These are phyloP conservation scores for Zaprionus bogoriensis DNA, from an alignment of 2,888 invertebrate genomes.

Conservation along the genomic window DNA sequence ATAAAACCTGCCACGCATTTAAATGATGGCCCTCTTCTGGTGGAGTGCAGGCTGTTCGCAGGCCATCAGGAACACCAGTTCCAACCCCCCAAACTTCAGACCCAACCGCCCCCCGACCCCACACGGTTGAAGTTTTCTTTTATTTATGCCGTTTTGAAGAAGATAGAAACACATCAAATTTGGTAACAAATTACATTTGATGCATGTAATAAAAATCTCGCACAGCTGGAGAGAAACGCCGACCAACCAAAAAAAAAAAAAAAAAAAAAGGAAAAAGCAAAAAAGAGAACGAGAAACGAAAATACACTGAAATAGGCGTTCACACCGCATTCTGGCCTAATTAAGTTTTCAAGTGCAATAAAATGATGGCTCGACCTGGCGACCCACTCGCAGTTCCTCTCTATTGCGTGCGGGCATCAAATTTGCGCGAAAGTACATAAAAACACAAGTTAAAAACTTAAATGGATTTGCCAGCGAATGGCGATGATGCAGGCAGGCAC, in stretches of 20 bases:
- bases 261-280: too few relatives aligned
- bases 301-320: slow-evolving; percentile 56
- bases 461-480: slow-evolving; percentile 60
- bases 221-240: slow-evolving; percentile 67
- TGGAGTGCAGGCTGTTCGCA: slow-evolving; percentile 47
- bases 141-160: slow-evolving; percentile 68
- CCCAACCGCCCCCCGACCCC: slow-evolving; percentile 5
- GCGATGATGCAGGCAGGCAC: slow-evolving; percentile 39
- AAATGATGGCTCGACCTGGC: slow-evolving; percentile 73
- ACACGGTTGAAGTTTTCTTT: slow-evolving; percentile 43
- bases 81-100: slow-evolving; percentile 15
- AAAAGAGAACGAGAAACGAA: slow-evolving; percentile 30
- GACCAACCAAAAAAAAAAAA: too few relatives aligned
- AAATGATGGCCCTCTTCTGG: slow-evolving; percentile 67
- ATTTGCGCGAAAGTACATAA: slow-evolving; percentile 70
- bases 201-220: slow-evolving; percentile 72
- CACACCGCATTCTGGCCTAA: slow-evolving; percentile 78
- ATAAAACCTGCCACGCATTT: slow-evolving; percentile 70
- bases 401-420: slow-evolving; percentile 72
- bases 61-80: slow-evolving; percentile 45
- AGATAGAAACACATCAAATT: slow-evolving; percentile 80
- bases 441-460: slow-evolving; percentile 75
- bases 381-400: slow-evolving; percentile 13
- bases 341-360: slow-evolving; percentile 82
- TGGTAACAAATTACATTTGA: slow-evolving; percentile 80